Evolutionary conservation across 1,140 invertebrate genomes (phyloP), one percentile per base, ranked within the genome.

Genomic region (Lasioglossum baleicum): DNA sequence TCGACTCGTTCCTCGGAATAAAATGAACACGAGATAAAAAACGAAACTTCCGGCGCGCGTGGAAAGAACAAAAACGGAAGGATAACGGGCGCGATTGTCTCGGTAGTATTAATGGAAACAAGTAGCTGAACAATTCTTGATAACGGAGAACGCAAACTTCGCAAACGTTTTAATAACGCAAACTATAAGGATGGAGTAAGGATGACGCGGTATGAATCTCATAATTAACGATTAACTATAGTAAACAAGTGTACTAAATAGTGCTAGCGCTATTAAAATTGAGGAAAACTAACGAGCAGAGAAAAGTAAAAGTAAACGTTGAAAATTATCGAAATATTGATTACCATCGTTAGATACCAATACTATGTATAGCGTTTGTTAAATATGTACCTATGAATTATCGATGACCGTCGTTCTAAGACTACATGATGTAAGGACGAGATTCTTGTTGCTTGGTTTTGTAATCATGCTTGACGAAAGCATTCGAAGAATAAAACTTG

Each of bases 371-470:
- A 89, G 85, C 83, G 82, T 90, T 92, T 91, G 90, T 91, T 91
- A 90, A 91, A 91, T 90, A 91, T 91, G 87, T 91, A 90, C 76
- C 65, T 87, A 87, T 71, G 60, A 86, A 83, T 69, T 83, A 91
- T 83, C 84, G 85, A 86, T 67, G 68, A 86, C 71, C 75, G 80
- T 89, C 82, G 82, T 89, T 84, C 48, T 86, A 83, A 84, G 86
- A 74, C 81, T 83, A 84, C 48, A 80, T 73, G 70, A 88, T 83
- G 58, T 88, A 87, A 88, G 84, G 58, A 88, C 75, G 82, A 89
- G 77, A 88, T 89, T 89, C 84, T 92, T 93, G 92, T 93, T 93
- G 92, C 93, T 93, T 93, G 87, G 90, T 93, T 93, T 93, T 93
- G 90, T 93, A 93, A 93, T 91, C 89, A 90, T 93, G 92, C 92